Conservation (phyloP, 2,797 vertebrate species). For the Sphenodon punctatus region DNA sequence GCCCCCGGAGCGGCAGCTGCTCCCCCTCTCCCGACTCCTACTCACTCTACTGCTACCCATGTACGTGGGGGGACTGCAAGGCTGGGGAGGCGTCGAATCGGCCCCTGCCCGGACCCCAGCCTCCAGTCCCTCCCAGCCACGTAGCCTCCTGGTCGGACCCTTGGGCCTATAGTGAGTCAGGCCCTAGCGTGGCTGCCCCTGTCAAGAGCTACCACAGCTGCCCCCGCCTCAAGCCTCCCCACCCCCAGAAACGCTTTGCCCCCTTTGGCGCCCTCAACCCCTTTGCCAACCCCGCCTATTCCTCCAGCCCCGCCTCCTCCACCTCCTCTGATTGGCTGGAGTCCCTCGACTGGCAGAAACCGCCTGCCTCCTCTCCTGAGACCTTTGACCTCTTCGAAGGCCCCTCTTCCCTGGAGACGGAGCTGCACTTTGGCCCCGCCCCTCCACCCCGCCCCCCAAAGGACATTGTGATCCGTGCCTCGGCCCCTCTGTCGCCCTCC, state of each 20-base stretch:
- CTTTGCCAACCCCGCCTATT: conserved; percentile 79
- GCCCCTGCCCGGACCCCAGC: conserved; percentile 66
- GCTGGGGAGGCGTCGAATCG: conserved; percentile 78
- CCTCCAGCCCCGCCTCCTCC: conserved; percentile 52
- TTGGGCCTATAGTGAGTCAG: conserved; percentile 76
- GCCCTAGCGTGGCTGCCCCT: conserved; percentile 42
- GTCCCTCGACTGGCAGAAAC: conserved; percentile 66
- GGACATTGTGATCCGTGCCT: conserved; percentile 61
- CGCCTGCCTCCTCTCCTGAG: conserved; percentile 36
- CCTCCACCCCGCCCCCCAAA: conserved; percentile 66
- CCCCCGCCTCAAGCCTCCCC: conserved; percentile 81
- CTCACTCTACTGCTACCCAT: conserved; percentile 95
- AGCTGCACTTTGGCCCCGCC: conserved; percentile 29
- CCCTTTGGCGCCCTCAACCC: conserved; percentile 93
- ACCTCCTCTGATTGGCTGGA: conserved; percentile 73
- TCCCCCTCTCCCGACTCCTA: conserved; percentile 90
- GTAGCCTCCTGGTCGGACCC: conserved; percentile 80
- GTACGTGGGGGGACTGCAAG: conserved; percentile 93
- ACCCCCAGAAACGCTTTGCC: conserved; percentile 88
- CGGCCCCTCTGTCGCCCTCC: conserved; percentile 62
- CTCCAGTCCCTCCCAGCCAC: conserved; percentile 78
- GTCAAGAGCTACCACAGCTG: conserved; percentile 81
- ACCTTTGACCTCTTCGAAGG: conserved; percentile 67
- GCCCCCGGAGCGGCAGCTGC: conserved; percentile 80
- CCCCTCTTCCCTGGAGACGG: conserved; percentile 78